These are phyloP conservation scores for Lithophane semibrunnea DNA, from an alignment of 2,888 invertebrate genomes.

Conservation along the genomic window DNA sequence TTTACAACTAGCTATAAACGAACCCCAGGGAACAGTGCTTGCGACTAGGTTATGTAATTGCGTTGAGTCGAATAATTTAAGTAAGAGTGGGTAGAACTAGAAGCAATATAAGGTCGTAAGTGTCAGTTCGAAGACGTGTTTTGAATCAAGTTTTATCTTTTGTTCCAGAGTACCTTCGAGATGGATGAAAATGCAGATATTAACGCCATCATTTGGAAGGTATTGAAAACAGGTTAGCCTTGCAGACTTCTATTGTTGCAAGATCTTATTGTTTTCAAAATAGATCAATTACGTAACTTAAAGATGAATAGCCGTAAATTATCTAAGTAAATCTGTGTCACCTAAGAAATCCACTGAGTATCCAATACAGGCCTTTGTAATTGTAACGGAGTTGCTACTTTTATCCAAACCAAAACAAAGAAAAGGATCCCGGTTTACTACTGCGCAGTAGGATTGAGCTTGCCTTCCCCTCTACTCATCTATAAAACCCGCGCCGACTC, in stretches of 20 bases:
- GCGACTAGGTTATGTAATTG: constrained; percentile 68
- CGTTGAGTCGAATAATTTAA: constrained; percentile 57
- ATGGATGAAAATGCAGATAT: constrained; percentile 74
- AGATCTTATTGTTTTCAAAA: constrained; percentile 38
- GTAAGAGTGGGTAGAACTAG: constrained; percentile 46
- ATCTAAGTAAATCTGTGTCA: constrained; percentile 10
- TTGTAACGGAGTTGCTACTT: constrained; percentile 42
- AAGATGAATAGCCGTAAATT: constrained; percentile 17
- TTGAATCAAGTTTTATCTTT: constrained; percentile 47
- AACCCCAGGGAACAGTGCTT: constrained; percentile 69
- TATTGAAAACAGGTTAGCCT: constrained; percentile 71
- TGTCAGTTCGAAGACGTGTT: constrained; percentile 30
- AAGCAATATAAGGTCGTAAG: constrained; percentile 38
- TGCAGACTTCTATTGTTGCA: constrained; percentile 24
- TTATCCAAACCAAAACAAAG: constrained; percentile 61
- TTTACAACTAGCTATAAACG: constrained; percentile 77
- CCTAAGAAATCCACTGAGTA: constrained; percentile 4
- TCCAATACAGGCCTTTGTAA: constrained; percentile 34
- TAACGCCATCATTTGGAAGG: constrained; percentile 68
- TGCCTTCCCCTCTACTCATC: constrained; percentile 43
- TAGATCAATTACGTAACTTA: constrained; percentile 18
- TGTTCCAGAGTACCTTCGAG: constrained; percentile 69
- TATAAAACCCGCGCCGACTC: constrained; percentile 28
- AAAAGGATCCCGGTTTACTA: constrained; percentile 60
- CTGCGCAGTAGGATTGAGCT: constrained; percentile 56